These are phyloP conservation scores for Mactromeris polynyma DNA, from an alignment of 2,888 invertebrate genomes.

Conservation along the genomic window DNA sequence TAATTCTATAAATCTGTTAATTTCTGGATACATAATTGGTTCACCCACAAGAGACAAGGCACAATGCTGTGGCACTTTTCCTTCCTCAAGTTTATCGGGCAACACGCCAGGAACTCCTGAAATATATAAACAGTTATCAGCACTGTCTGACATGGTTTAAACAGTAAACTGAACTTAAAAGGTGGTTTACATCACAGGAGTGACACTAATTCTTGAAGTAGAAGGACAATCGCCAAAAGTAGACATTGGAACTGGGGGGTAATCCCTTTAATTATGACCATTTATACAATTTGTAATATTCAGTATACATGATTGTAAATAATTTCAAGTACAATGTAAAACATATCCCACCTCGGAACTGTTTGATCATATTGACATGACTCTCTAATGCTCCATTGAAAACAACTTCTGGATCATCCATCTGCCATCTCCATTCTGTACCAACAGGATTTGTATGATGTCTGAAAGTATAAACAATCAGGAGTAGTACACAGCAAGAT, in stretches of 20 bases:
- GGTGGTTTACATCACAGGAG: too few relatives aligned
- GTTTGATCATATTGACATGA: constrained; percentile 89
- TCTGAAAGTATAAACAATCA: constrained; percentile 80
- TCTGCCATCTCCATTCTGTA: constrained; percentile 90
- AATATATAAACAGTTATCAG: background rate
- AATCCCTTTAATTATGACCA: too few relatives aligned
- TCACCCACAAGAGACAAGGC: constrained; percentile 90
- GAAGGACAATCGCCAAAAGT: too few relatives aligned
- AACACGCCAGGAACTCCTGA: constrained; percentile 89
- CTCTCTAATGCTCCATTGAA: constrained; percentile 88
- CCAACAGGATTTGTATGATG: constrained; percentile 89
- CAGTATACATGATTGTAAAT: too few relatives aligned
- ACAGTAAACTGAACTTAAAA: too few relatives aligned
- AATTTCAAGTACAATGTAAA: too few relatives aligned
- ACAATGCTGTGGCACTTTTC: constrained; percentile 88
- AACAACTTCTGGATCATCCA: constrained; percentile 89
- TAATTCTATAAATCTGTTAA: constrained; percentile 88
- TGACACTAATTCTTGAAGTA: too few relatives aligned
- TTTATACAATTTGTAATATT: too few relatives aligned
- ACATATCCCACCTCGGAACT: constrained; percentile 84
- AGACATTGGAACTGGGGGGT: too few relatives aligned
- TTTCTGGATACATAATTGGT: constrained; percentile 90
- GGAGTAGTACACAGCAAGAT: too few relatives aligned
- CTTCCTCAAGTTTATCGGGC: constrained; percentile 88
- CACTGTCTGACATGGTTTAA: too few relatives aligned